Evolutionary conservation across 2,797 vertebrate species (phyloP).

Genomic region (Bradypodion ventrale): DNA sequence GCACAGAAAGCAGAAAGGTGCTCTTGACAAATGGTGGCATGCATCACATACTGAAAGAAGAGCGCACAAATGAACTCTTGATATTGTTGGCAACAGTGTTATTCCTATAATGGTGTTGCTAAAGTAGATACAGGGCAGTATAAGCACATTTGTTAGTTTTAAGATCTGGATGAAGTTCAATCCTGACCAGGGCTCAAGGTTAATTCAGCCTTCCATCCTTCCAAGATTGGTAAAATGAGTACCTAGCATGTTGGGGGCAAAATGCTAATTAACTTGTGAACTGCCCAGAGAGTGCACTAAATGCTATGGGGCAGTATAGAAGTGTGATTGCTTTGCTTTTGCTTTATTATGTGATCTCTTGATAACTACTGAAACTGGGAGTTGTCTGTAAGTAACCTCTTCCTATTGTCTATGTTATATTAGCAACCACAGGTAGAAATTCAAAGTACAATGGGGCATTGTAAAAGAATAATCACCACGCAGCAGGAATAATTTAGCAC

Average conservation of each 20-base stretch:
- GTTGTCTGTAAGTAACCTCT: not conserved
- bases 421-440: not conserved
- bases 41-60: not conserved
- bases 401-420: not conserved
- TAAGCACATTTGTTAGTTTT: not conserved
- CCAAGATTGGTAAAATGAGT: too few relatives aligned
- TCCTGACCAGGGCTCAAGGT: too few relatives aligned
- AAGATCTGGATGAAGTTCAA: too few relatives aligned
- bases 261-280: too few relatives aligned
- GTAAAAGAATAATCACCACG: not conserved
- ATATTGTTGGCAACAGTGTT: not conserved
- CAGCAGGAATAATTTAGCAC: not conserved
- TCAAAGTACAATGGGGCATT: not conserved
- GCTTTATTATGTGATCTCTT: not conserved
- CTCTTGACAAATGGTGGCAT: not conserved
- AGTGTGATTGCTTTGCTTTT: too few relatives aligned
- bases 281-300: too few relatives aligned
- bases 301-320: too few relatives aligned
- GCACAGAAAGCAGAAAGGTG: not conserved
- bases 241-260: too few relatives aligned
- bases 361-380: not conserved
- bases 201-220: too few relatives aligned
- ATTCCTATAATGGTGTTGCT: not conserved
- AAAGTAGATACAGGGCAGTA: not conserved
- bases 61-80: not conserved